Conservation (phyloP, 2,113 vertebrate species). For the Archilochus colubris region DNA sequence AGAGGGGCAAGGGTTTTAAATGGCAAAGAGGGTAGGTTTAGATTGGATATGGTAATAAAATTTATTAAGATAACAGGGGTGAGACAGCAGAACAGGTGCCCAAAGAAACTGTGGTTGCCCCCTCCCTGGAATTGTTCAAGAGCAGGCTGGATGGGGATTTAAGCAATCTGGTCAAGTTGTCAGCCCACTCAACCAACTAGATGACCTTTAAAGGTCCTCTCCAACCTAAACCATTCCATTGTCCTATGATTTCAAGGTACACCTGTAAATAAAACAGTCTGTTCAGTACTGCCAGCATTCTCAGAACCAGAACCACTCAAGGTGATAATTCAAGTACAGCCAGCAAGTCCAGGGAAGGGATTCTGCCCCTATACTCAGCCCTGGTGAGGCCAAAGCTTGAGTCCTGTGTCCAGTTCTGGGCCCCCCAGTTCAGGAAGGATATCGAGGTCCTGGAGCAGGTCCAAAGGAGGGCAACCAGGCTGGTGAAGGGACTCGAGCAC, state of each 20-base stretch:
- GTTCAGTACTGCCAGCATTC: background rate
- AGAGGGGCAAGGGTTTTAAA: background rate
- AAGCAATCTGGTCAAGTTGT: background rate
- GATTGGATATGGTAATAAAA: background rate
- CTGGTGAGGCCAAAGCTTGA: too few species aligned
- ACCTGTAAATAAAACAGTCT: background rate
- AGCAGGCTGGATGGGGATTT: rapidly evolving
- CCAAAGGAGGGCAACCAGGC: too few species aligned
- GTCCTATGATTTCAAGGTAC: background rate
- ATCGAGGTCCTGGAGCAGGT: too few species aligned
- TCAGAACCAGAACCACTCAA: background rate
- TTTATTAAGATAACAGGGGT: background rate
- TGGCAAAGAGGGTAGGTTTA: background rate
- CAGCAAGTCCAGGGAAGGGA: too few species aligned
- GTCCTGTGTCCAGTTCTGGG: too few species aligned
- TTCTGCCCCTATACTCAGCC: too few species aligned
- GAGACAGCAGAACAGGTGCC: background rate
- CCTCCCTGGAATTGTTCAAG: background rate
- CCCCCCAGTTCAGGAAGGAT: too few species aligned
- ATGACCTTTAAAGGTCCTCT: background rate
- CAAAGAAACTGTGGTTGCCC: background rate
- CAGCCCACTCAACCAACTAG: background rate
- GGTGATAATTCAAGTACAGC: background rate
- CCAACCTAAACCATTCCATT: background rate
- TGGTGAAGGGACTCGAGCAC: too few species aligned